Percentiles rank a stretch among this genome's conserved stretches.
Conservation (phyloP, 2,888 invertebrate genomes). For the Metopia argyrocephala region DNA sequence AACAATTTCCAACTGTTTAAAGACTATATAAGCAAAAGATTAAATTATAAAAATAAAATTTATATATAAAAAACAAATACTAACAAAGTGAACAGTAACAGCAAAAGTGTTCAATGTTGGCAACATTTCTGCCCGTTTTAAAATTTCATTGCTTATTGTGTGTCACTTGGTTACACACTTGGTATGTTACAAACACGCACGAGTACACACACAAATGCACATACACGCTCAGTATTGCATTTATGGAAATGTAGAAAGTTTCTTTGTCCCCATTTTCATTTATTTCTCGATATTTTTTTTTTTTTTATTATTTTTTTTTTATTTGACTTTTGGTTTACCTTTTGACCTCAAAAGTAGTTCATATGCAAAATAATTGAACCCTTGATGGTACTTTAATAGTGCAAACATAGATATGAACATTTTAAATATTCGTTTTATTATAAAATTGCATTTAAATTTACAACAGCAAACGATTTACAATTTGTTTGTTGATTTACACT, state of each 20-base stretch:
- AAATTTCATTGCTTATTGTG: constrained; percentile 21
- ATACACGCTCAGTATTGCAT: constrained; percentile 5
- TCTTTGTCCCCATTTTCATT: not conserved
- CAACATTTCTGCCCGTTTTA: not conserved
- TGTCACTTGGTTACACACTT: not conserved
- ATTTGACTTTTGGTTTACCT: constrained; percentile 42
- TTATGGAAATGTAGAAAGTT: not conserved
- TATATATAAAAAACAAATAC: not conserved
- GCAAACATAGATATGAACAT: not conserved
- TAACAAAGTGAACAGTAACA: not conserved
- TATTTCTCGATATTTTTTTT: not conserved
- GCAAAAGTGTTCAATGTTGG: not conserved
- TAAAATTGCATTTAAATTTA: constrained; percentile 44
- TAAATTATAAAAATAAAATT: not conserved
- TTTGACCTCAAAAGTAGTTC: constrained; percentile 62
- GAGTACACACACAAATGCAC: not conserved
- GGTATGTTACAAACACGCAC: not conserved
- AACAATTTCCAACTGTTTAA: too few species aligned
- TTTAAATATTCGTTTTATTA: not conserved
- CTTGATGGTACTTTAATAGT: constrained; percentile 42
- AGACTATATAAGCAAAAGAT: not conserved
- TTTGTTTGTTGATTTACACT: too few species aligned
- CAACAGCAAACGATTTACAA: too few species aligned
- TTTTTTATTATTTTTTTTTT: not conserved
- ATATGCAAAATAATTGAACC: constrained; percentile 62